Conservation (phyloP, 2,888 invertebrate species). For the Linyphia triangularis region DNA sequence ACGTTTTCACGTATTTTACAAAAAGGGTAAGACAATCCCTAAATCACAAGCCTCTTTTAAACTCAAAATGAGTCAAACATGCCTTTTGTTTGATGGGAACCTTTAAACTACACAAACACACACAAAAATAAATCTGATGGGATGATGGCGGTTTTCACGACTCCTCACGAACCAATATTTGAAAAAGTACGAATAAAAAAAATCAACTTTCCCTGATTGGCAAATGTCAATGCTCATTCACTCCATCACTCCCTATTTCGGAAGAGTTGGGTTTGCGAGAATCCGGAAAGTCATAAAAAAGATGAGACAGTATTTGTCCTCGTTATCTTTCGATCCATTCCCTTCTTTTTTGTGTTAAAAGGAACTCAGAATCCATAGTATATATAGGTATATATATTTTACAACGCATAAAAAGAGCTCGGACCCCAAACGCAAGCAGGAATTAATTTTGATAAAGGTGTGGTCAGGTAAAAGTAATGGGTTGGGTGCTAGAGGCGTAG, state of each 20-base stretch:
- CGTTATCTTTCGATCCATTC: constrained; percentile 42
- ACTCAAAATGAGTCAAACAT: background rate
- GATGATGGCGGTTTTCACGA: constrained; percentile 1
- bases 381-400: constrained; percentile 27
- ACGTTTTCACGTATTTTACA: background rate
- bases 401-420: constrained; percentile 43
- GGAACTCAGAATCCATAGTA: background rate
- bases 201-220: constrained; percentile 27
- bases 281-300: constrained; percentile 26
- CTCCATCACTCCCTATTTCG: background rate
- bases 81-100: constrained; percentile 14
- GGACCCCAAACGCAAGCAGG: constrained; percentile 7
- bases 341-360: constrained; percentile 37
- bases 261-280: background rate
- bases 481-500: constrained; percentile 1
- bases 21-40: background rate
- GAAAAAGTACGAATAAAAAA: background rate
- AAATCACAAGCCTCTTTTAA: background rate
- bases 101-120: background rate
- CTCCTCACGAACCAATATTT: background rate
- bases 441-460: constrained; percentile 62
- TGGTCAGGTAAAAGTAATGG: constrained; percentile 58
- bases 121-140: constrained; percentile 18
- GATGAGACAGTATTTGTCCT: constrained; percentile 34
- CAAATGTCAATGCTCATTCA: constrained; percentile 45